Percentiles rank a stretch among this genome's conserved stretches.
These are phyloP conservation scores for Muscicapa adusta DNA, from an alignment of 2,113 vertebrate genomes.

Conservation along the genomic window DNA sequence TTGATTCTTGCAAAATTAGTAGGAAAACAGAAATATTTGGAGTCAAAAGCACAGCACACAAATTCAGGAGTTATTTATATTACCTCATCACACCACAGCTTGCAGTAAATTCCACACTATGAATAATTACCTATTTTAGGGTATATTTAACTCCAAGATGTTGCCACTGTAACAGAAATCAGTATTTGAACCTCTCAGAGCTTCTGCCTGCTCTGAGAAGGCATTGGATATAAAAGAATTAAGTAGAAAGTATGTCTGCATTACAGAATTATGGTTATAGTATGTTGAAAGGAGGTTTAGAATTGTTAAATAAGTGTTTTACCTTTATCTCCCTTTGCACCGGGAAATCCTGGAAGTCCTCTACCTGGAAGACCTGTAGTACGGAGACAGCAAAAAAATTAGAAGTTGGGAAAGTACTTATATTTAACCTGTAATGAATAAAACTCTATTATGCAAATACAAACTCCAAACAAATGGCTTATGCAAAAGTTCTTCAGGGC, in stretches of 20 bases:
- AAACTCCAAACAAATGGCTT: not conserved
- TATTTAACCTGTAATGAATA: not conserved
- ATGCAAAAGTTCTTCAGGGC: not conserved
- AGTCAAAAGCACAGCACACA: conserved; percentile 50
- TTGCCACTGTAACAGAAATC: conserved; percentile 23
- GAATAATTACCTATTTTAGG: conserved; percentile 56
- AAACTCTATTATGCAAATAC: not conserved
- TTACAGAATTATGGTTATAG: not conserved
- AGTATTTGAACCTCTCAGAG: not conserved
- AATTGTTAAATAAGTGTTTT: not conserved
- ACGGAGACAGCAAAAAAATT: not conserved
- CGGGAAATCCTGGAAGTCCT: conserved; percentile 80
- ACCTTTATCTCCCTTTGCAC: conserved; percentile 86
- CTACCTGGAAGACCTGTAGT: conserved; percentile 81
- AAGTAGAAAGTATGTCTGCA: not conserved
- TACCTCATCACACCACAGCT: conserved; percentile 42
- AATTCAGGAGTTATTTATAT: conserved; percentile 33
- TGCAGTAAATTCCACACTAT: conserved; percentile 8
- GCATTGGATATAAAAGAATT: not conserved
- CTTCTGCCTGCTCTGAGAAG: not conserved
- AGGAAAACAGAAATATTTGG: conserved; percentile 21
- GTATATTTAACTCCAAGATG: conserved; percentile 36
- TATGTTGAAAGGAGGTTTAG: not conserved
- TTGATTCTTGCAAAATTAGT: conserved; percentile 43
- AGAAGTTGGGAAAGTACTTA: not conserved